Evolutionary conservation across 2,113 vertebrate species (phyloP), one percentile per base, ranked within the genome.

Genomic region (Haemorhous mexicanus): DNA sequence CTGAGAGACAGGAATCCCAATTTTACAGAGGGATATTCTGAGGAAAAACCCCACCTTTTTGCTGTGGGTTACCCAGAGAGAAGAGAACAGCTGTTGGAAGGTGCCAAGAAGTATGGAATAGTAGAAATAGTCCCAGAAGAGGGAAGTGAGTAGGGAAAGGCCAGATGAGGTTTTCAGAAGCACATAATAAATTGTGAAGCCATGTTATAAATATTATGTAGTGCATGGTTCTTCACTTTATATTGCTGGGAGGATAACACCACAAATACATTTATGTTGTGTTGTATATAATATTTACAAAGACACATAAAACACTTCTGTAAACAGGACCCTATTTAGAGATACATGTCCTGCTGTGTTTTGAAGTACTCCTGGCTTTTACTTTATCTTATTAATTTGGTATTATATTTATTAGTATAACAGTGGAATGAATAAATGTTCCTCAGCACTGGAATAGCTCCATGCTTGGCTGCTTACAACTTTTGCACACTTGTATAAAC

Each of bases 401-500:
- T 84, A 26, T 55, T 81, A 28, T 56, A 77, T 84, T 77, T 63
- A 75, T 83, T 88, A 82, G 27, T 64, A 75, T 59, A 96, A 79
- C 41, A 83, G 43, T 70, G 52, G 74, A 77, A 92, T 61, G 47
- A 93, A 85, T 73, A 87, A 95, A 64, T 90, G 63, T 81, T 61
- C 84, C 39, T 84, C 22, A 18, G 46, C 77, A 90, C 30, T 95
- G 88, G 61, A 96, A 96, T 46, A 92, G 74, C 49, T 97, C 96
- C 47, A 93, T 90, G 83, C 96, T 95, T 96, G 96, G 83, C 95
- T 97, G 93, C 96, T 97, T 96, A 94, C 90, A 97, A 87, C 88
- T 97, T 97, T 95, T 62, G 66, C 94, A 97, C 93, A 93, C 96
- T 97, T 97, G 93, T 97, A 59, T 95, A 97, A 97, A 97, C 94